These are phyloP conservation scores for Spheniscus mendiculus DNA, from an alignment of 2,113 vertebrate genomes.

Conservation along the genomic window DNA sequence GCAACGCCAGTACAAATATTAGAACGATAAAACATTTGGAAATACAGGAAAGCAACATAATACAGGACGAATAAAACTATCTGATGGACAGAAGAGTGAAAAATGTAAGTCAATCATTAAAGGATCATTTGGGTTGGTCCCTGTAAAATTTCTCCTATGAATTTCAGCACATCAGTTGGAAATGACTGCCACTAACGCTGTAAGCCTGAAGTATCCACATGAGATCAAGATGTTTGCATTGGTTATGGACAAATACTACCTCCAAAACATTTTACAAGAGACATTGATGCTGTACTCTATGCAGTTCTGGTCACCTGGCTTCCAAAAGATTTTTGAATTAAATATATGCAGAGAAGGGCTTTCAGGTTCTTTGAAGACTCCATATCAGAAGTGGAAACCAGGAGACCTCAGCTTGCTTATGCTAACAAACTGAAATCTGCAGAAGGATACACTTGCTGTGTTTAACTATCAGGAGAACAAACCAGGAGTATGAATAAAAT, in stretches of 20 bases:
- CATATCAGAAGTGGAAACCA: neutral
- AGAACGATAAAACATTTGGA: neutral
- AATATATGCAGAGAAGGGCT: neutral
- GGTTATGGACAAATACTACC: neutral
- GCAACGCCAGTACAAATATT: neutral
- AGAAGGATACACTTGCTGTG: accelerated
- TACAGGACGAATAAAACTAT: neutral
- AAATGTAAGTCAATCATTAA: neutral
- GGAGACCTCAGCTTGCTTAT: neutral
- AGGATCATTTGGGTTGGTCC: neutral
- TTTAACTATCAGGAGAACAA: neutral
- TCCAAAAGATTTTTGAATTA: neutral
- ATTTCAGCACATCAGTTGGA: neutral
- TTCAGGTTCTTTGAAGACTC: neutral
- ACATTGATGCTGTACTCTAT: neutral
- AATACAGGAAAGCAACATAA: neutral
- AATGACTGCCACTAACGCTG: neutral
- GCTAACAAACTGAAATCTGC: neutral
- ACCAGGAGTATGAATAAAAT: neutral
- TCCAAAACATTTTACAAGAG: neutral
- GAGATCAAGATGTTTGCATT: neutral
- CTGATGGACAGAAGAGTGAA: neutral
- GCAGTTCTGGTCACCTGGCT: neutral
- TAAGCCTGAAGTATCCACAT: neutral
- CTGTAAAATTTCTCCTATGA: neutral